These are phyloP conservation scores for Meloidogyne hapla DNA, from an alignment of 1,140 invertebrate species.

Conservation along the genomic window DNA sequence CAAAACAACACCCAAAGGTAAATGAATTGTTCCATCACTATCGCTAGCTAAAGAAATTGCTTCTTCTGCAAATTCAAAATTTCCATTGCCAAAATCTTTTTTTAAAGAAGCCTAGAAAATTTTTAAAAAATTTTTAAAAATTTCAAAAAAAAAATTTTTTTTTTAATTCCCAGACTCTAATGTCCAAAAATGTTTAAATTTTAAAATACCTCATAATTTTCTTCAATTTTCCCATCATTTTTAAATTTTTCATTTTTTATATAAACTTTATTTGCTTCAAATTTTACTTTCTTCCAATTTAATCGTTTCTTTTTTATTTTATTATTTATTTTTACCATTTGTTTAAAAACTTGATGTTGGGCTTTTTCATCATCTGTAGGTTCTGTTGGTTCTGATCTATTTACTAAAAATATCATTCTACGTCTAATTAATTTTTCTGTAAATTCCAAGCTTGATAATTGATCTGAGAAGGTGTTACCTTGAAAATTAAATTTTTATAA, in stretches of 20 bases:
- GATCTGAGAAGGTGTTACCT: slow-evolving; percentile 79
- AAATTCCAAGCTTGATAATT: slow-evolving; percentile 82
- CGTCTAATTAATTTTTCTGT: slow-evolving; percentile 76
- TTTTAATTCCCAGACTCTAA: background rate
- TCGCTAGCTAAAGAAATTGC: slow-evolving; percentile 14
- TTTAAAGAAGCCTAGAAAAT: background rate
- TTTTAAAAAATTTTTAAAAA: background rate
- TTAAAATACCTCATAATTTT: background rate
- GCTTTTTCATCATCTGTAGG: slow-evolving; percentile 46
- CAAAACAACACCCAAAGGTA: slow-evolving; percentile 77
- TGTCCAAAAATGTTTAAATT: too few species aligned
- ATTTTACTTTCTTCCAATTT: slow-evolving; percentile 2
- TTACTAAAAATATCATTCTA: slow-evolving; percentile 69
- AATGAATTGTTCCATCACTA: slow-evolving; percentile 65
- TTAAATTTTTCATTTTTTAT: background rate
- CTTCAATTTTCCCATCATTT: too few species aligned
- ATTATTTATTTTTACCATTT: background rate
- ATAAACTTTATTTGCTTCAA: background rate
- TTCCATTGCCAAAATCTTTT: slow-evolving; percentile 16
- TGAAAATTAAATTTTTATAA: slow-evolving; percentile 35
- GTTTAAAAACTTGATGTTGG: slow-evolving; percentile 14
- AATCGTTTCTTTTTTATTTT: background rate
- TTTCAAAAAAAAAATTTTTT: background rate
- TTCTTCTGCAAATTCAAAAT: background rate
- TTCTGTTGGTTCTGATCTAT: slow-evolving; percentile 48